Evolutionary conservation across 2,113 vertebrate genomes (phyloP).

Genomic region (Acanthochromis polyacanthus): DNA sequence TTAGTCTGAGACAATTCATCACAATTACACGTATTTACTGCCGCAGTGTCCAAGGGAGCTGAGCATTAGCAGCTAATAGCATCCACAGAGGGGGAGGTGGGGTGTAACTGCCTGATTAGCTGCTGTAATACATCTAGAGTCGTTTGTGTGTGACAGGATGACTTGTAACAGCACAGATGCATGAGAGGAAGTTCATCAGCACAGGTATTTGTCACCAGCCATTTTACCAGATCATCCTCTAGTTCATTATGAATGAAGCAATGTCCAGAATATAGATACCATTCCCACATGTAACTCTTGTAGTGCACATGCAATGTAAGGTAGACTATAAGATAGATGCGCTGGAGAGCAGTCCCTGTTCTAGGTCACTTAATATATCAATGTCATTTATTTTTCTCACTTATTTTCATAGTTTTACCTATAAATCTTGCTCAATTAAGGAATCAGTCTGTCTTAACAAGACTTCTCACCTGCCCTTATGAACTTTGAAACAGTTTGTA

Average conservation of each 20-base stretch:
- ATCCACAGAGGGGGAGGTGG: slow-evolving; percentile 15
- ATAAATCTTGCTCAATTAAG: no score
- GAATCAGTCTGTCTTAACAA: no score
- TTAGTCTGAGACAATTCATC: slow-evolving; percentile 68
- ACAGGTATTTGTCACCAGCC: slow-evolving; percentile 11
- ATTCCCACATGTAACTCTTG: background rate
- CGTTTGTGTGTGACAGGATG: slow-evolving; percentile 35
- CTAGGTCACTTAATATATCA: no score
- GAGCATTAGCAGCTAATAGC: slow-evolving; percentile 45
- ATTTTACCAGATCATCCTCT: background rate
- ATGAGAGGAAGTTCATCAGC: slow-evolving; percentile 9
- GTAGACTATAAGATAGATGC: no score
- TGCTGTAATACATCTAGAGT: slow-evolving; percentile 42
- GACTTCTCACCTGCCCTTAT: no score
- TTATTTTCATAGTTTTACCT: no score
- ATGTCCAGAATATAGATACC: background rate
- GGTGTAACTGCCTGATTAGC: slow-evolving; percentile 38
- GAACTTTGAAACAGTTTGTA: no score
- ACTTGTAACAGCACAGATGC: slow-evolving; percentile 25
- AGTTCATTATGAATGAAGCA: no score
- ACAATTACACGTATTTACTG: slow-evolving; percentile 59
- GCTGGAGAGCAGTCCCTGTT: no score
- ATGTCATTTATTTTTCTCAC: no score
- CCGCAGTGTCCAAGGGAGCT: slow-evolving; percentile 17
- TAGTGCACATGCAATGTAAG: background rate